Conservation (phyloP, 1,140 invertebrate genomes). For the Paramacrobiotus metropolitanus region DNA sequence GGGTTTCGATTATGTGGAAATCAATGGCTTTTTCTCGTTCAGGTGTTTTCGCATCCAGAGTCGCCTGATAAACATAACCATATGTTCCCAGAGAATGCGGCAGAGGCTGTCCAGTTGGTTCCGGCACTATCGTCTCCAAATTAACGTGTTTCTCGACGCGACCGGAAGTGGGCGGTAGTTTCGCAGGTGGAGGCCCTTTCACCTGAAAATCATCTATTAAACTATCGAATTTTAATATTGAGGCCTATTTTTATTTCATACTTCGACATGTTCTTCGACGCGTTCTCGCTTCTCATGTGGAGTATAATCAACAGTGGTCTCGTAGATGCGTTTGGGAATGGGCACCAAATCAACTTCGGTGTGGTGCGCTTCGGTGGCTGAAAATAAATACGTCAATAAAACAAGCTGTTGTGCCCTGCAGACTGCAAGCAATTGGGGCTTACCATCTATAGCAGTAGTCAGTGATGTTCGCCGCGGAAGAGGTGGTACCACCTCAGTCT, state of each 20-base stretch:
- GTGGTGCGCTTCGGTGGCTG: background rate
- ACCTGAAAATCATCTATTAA: background rate
- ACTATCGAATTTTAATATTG: background rate
- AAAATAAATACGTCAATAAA: too few species aligned
- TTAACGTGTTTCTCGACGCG: constrained; percentile 1
- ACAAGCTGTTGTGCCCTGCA: too few species aligned
- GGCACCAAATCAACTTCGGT: background rate
- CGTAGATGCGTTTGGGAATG: background rate
- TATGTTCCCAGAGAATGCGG: background rate
- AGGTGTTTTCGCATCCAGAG: background rate
- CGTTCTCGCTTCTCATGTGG: background rate
- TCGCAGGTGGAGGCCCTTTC: background rate
- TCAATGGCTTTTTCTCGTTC: background rate
- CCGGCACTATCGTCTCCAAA: background rate
- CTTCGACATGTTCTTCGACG: background rate
- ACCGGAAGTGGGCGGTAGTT: background rate
- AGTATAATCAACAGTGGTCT: background rate
- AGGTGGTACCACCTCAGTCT: background rate
- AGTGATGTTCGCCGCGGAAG: background rate
- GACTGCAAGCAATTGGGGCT: too few species aligned
- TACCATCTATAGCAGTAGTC: background rate
- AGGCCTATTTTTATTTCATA: background rate
- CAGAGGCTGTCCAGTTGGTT: background rate
- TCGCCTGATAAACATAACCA: background rate
- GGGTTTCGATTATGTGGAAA: background rate